These are phyloP conservation scores for Hydra vulgaris DNA, from an alignment of 30 jellyfish, hydroid and myxozoan genomes.

Conservation along the genomic window DNA sequence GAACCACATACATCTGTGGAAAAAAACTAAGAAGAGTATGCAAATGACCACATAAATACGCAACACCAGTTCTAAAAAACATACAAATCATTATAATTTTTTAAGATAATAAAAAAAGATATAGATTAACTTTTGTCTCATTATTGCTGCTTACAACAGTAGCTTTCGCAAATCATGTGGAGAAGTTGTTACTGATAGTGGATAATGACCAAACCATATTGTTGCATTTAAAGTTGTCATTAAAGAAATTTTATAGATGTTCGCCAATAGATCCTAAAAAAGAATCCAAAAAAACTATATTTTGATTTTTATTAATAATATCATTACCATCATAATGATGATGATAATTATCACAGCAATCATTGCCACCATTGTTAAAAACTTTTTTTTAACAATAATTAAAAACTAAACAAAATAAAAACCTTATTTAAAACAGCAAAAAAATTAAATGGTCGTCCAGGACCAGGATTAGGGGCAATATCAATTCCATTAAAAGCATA, in stretches of 20 bases:
- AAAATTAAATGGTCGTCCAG: constrained; percentile 85
- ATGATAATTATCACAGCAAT: too few relatives aligned
- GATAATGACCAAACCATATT: constrained; percentile 97
- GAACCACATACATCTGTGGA: constrained; percentile 77
- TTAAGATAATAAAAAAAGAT: not conserved
- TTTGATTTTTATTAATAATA: too few relatives aligned
- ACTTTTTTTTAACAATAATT: too few relatives aligned
- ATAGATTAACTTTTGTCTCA: too few relatives aligned
- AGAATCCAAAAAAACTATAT: too few relatives aligned
- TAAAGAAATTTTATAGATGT: not conserved
- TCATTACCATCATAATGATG: too few relatives aligned
- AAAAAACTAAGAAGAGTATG: constrained; percentile 64
- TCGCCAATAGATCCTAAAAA: not conserved
- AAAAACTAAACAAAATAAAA: not conserved
- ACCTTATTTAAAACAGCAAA: constrained; percentile 77
- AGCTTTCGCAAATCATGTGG: constrained; percentile 42
- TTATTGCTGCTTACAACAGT: constrained; percentile 14
- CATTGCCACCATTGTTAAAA: too few relatives aligned
- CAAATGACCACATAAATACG: constrained; percentile 82
- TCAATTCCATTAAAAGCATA: constrained; percentile 84
- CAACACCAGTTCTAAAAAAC: constrained; percentile 44
- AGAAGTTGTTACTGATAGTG: constrained; percentile 57
- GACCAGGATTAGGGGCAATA: constrained; percentile 89
- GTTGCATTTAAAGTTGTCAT: constrained; percentile 25
- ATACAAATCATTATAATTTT: not conserved